Percentiles rank a stretch among this genome's conserved stretches.
Evolutionary conservation across 2,113 vertebrate species (phyloP).

Genomic region (Tichodroma muraria): DNA sequence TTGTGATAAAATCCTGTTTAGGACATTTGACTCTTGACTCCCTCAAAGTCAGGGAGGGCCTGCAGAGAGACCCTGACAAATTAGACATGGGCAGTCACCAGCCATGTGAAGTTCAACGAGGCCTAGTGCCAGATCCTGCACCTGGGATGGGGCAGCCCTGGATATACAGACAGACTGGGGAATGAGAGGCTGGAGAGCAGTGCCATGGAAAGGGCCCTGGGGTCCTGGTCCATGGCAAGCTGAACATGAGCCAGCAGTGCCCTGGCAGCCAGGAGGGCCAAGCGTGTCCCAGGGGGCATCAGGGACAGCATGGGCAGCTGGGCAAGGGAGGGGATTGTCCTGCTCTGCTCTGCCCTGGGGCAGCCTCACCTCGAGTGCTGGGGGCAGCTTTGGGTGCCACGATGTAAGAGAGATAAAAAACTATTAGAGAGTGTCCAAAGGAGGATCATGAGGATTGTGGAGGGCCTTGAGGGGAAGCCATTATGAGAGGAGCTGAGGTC

Average conservation of each 20-base stretch:
- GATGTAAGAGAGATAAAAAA: fast-evolving
- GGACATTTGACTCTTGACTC: background rate
- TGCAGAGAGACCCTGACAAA: background rate
- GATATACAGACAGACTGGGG: background rate
- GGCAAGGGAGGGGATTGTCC: background rate
- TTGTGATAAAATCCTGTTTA: background rate
- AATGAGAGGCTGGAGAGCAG: background rate
- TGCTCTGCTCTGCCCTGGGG: background rate
- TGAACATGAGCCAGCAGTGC: background rate
- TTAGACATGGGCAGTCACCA: background rate
- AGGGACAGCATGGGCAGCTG: background rate
- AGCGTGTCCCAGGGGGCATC: background rate
- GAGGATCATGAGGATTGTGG: fast-evolving
- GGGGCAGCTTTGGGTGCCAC: fast-evolving
- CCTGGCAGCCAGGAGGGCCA: background rate
- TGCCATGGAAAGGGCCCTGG: background rate
- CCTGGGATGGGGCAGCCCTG: background rate
- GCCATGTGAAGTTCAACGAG: fast-evolving
- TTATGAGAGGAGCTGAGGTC: no score
- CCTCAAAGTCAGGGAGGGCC: background rate
- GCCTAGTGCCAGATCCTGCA: fast-evolving
- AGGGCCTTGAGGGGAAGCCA: background rate
- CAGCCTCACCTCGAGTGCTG: background rate
- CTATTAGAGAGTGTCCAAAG: background rate
- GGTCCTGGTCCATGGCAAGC: background rate